Percentiles rank a stretch among this genome's conserved stretches.
These are phyloP conservation scores for Argynnis bischoffii DNA, from an alignment of 2,888 invertebrate species.

Conservation along the genomic window DNA sequence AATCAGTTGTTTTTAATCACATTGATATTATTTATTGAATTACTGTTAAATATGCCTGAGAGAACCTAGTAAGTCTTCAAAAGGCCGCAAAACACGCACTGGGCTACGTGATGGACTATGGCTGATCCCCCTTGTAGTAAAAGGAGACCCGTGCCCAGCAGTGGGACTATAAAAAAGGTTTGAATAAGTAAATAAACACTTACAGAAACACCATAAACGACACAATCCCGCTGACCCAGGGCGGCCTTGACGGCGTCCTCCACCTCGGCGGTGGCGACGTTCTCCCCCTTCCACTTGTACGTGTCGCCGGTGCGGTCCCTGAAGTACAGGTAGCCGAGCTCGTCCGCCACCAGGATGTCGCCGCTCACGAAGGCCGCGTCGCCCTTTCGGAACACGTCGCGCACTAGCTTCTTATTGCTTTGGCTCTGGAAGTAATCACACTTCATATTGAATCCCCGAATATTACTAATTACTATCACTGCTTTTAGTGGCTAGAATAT, in stretches of 20 bases:
- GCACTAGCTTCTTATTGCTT: constrained; percentile 92
- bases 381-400: constrained; percentile 91
- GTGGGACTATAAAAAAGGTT: no score
- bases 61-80: no score
- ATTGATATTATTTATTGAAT: no score
- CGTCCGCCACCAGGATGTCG: constrained; percentile 94
- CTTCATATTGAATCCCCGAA: neutral
- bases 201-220: constrained; percentile 96
- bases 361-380: constrained; percentile 96
- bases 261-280: constrained; percentile 97
- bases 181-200: constrained; percentile 43
- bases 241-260: constrained; percentile 93
- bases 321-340: constrained; percentile 96
- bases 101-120: no score
- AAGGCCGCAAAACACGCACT: no score
- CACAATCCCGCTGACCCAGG: constrained; percentile 88
- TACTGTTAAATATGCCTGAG: no score
- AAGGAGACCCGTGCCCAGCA: no score
- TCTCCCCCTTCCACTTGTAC: constrained; percentile 97
- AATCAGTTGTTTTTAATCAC: no score
- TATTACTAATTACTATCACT: no score
- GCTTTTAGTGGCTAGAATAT: no score
- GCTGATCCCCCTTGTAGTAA: no score
- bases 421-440: constrained; percentile 80
- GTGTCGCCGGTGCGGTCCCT: constrained; percentile 94